phyloP scores from a whole-genome alignment of 1,140 invertebrate species.

The Neotoxoptera formosana region DNA sequence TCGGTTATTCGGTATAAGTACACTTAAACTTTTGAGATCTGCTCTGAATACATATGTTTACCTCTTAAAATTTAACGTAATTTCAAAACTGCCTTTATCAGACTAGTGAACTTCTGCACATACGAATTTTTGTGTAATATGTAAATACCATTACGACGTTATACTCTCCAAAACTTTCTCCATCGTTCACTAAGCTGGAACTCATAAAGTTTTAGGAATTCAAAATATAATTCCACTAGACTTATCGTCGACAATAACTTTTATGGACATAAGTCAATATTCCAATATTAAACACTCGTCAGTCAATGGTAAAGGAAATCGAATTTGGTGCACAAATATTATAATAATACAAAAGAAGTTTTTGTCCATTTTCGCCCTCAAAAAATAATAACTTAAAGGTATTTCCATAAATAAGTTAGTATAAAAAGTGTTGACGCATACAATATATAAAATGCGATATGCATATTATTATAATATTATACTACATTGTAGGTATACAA shows the following conservation, averaged over 20 bases:
- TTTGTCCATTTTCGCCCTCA: not conserved
- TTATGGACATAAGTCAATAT: conserved; percentile 22
- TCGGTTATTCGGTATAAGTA: not conserved
- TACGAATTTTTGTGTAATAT: conserved; percentile 5
- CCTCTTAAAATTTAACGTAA: not conserved
- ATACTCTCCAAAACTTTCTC: conserved; percentile 33
- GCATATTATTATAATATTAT: not conserved
- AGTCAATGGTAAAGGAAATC: not conserved
- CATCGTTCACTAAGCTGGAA: not conserved
- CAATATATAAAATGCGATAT: not conserved
- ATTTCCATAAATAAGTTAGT: not conserved
- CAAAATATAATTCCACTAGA: conserved; percentile 3
- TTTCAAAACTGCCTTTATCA: conserved; percentile 18
- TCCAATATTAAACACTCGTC: conserved; percentile 1
- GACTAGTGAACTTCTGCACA: not conserved
- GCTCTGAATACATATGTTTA: conserved; percentile 20
- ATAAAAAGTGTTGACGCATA: not conserved
- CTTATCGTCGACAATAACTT: not conserved
- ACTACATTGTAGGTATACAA: not conserved
- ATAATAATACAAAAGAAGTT: not conserved
- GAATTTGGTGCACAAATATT: not conserved
- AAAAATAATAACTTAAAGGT: not conserved
- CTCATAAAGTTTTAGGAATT: conserved; percentile 8
- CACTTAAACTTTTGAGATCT: not conserved
- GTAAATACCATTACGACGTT: conserved; percentile 22